Evolutionary conservation across 2,888 invertebrate genomes (phyloP).

Genomic region (Rotaria magnacalcarata): DNA sequence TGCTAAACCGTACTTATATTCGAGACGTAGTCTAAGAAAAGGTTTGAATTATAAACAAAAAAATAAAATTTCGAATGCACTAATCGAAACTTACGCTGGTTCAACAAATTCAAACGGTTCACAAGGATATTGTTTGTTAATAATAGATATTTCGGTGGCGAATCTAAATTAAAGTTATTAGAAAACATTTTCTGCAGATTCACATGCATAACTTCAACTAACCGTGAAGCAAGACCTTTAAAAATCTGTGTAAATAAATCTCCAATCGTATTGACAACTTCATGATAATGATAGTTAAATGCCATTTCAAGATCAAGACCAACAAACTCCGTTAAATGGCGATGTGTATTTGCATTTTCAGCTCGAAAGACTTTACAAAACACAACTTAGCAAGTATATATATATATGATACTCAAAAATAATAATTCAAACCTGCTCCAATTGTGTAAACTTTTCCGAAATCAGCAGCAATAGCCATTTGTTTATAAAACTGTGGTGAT

Average conservation of each 20-base stretch:
- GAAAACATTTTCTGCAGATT: background rate
- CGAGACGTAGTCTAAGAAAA: conserved; percentile 67
- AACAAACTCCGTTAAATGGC: conserved; percentile 95
- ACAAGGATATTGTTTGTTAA: conserved; percentile 81
- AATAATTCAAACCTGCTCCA: conserved; percentile 54
- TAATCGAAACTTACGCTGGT: conserved; percentile 63
- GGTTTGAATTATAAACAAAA: background rate
- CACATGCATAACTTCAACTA: background rate
- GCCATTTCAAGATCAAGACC: conserved; percentile 98
- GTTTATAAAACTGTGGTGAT: conserved; percentile 96
- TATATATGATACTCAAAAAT: background rate
- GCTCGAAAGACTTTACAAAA: conserved; percentile 76
- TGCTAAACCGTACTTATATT: conserved; percentile 77
- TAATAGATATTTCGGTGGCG: conserved; percentile 72
- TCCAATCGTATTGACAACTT: conserved; percentile 74
- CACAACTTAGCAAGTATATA: background rate
- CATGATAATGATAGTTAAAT: conserved; percentile 94
- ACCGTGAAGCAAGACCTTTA: conserved; percentile 61
- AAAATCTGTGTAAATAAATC: conserved; percentile 86
- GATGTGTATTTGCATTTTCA: conserved; percentile 96
- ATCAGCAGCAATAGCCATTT: conserved; percentile 98
- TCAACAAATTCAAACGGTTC: conserved; percentile 92
- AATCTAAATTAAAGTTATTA: conserved; percentile 41
- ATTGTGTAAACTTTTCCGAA: conserved; percentile 76
- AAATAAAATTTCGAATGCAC: background rate